Conservation (phyloP, 2,797 vertebrate species). For the Sebastes melanostomus region DNA sequence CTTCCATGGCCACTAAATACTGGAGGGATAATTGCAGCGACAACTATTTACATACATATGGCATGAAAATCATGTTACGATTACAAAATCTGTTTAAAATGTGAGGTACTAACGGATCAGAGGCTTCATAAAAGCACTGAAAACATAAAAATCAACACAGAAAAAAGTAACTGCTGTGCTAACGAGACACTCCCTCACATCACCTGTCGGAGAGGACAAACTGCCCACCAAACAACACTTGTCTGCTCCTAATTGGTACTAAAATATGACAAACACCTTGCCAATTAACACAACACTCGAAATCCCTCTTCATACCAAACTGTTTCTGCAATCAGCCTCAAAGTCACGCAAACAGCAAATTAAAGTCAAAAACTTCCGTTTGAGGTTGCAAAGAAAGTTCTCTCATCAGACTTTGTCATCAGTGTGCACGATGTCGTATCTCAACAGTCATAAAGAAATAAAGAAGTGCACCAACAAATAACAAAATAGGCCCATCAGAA, state of each 20-base stretch:
- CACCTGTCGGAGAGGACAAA: neutral
- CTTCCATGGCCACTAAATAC: neutral
- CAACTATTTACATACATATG: neutral
- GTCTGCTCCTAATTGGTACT: conserved; percentile 8
- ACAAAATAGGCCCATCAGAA: neutral
- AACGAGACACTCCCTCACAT: neutral
- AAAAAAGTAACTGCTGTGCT: neutral
- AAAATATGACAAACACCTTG: conserved; percentile 4
- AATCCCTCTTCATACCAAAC: neutral
- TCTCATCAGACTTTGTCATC: neutral
- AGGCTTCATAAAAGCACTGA: neutral
- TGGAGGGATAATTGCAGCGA: neutral
- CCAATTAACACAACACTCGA: neutral
- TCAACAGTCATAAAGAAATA: neutral
- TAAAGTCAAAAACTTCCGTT: neutral
- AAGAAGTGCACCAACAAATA: neutral
- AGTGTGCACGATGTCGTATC: neutral
- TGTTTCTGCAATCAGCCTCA: neutral
- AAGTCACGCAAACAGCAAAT: conserved; percentile 8
- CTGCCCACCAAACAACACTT: neutral
- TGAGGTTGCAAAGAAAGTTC: neutral
- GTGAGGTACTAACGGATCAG: neutral
- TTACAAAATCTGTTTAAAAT: neutral
- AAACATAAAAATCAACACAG: neutral
- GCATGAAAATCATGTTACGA: neutral